A percentile compares a stretch with the other conserved stretches of the same genome.
Conservation (phyloP, 2,113 vertebrate genomes). For the Panthera leo region DNA sequence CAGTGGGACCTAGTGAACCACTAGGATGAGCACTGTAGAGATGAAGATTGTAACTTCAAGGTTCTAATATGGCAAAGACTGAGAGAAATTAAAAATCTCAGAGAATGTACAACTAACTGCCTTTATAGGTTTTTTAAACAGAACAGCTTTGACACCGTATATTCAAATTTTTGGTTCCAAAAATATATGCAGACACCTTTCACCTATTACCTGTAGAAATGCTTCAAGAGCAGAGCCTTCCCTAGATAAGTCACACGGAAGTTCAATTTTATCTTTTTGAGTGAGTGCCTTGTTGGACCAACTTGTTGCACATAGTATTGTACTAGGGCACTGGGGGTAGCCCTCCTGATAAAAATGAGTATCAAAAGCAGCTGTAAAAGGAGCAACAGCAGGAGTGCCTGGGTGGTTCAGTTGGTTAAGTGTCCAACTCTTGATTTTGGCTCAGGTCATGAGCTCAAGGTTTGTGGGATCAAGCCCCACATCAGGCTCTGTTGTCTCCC, state of each 20-base stretch:
- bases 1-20: neutral
- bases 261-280: neutral
- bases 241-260: neutral
- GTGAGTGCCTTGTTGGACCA: neutral
- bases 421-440: too few species aligned
- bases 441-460: too few species aligned
- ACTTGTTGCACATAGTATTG: neutral
- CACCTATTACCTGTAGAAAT: neutral
- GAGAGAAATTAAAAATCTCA: neutral
- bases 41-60: neutral
- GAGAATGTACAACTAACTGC: neutral
- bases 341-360: slow-evolving; percentile 1
- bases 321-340: neutral
- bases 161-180: slow-evolving; percentile 35
- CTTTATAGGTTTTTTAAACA: neutral
- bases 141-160: neutral
- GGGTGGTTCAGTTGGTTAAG: too few species aligned
- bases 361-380: neutral
- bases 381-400: neutral
- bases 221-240: neutral
- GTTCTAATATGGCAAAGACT: neutral
- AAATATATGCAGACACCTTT: neutral
- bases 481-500: too few species aligned
- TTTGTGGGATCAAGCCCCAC: too few species aligned
- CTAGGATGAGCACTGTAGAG: neutral